Base-by-base conservation (phyloP, 2,113 vertebrate genomes). In the Oreocharis arfaki region DNA sequence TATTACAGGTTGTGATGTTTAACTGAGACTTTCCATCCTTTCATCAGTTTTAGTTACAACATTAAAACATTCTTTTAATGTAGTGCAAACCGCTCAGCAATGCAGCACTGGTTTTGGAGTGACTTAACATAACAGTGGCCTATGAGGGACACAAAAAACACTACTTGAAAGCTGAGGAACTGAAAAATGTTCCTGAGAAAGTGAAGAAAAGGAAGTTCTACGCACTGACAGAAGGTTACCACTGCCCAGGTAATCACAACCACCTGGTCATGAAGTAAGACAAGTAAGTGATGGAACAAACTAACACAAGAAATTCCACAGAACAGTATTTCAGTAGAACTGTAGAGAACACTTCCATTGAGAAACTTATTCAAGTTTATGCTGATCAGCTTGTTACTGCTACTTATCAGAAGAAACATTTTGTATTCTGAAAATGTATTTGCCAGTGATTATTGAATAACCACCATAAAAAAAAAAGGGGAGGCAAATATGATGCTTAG, bases 61-160 rank as follows among this genome's bases (percentile, higher is more conserved):
- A 86, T 95, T 95, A 95, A 96, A 95, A 93, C 0, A 42, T 94
- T 86, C 95, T 94, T 97, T 92, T 97, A 96, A 96, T 94, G 46
- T 93, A 96, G 94, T 94, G 87, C 87, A 88, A 94, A 93, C 80
- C 21, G 47, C 78, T 95, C 67, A 81, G 73, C 80, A 93, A 94
- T 0, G 16, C 76, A 95, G 90, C 74, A 95, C 82, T 76, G 53
- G 79, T 78, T 76, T 55, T 44, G 50, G 69, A 87, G 55, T 60
- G 86, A 65, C 68, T 68, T 64, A 60, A 86, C 0, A 1, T 6
- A 69, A 89, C n/a, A 76, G 67, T 28, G 22, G 42, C 47, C 47
- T 81, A 74, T 1, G 30, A 63, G 17, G 82, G 84, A 86, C 41
- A 91, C 55, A 67, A 85, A 86, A 94, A 81, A 16, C 6, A 61